A percentile compares a stretch with the other conserved stretches of the same genome.
phyloP scores from a whole-genome alignment of 2,888 invertebrate species.

The Eustalomyia histrio region DNA sequence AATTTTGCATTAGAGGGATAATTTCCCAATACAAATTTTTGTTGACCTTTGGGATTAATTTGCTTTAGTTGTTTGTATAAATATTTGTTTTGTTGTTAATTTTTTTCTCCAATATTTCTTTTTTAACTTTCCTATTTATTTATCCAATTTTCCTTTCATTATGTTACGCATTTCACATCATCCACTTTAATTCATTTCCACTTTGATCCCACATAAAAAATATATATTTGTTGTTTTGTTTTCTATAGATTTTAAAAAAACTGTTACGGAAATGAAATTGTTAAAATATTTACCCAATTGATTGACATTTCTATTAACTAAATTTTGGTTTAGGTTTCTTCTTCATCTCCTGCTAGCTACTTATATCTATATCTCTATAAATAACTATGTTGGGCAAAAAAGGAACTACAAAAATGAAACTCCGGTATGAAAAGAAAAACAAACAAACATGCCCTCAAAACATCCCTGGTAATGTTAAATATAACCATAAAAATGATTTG shows the following conservation, averaged over 20 bases:
- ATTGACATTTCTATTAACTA: constrained; percentile 67
- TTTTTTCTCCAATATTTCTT: background rate
- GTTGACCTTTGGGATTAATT: constrained; percentile 18
- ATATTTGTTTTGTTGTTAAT: constrained; percentile 18
- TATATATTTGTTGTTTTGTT: background rate
- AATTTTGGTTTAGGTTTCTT: constrained; percentile 47
- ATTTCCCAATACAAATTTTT: background rate
- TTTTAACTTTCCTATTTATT: constrained; percentile 21
- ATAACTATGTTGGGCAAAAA: constrained; percentile 28
- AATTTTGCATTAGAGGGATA: background rate
- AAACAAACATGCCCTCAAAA: constrained; percentile 38
- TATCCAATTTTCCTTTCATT: constrained; percentile 40
- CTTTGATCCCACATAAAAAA: constrained; percentile 35
- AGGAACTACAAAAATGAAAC: background rate
- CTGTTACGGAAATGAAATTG: constrained; percentile 59
- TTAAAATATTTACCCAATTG: constrained; percentile 66
- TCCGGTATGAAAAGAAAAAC: constrained; percentile 5
- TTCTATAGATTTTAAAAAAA: constrained; percentile 36
- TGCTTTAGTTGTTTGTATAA: constrained; percentile 15
- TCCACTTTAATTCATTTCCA: constrained; percentile 34
- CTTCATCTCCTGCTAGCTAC: background rate
- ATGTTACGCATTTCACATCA: constrained; percentile 27
- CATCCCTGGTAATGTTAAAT: constrained; percentile 38
- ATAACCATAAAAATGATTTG: constrained; percentile 50
- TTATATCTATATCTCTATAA: background rate